Conservation (phyloP, 2,797 vertebrate species). For the Eospalax fontanierii region DNA sequence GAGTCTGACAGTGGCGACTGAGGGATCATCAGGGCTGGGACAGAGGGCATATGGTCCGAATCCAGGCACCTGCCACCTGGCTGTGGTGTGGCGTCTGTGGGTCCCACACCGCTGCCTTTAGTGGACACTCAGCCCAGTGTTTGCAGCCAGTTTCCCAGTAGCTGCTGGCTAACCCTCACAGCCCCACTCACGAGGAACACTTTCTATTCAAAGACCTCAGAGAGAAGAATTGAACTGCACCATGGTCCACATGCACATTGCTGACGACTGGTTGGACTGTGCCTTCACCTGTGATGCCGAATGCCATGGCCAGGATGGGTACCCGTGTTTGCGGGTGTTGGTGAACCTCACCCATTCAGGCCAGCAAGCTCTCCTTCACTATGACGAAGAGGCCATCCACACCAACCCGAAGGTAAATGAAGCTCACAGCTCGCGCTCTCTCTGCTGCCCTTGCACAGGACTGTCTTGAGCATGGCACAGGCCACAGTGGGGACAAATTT, state of each 20-base stretch:
- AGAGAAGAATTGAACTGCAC: slow-evolving; percentile 90
- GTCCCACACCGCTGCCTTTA: too few species aligned
- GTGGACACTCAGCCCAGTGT: background rate
- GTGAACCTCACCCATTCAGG: slow-evolving; percentile 89
- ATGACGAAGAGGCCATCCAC: slow-evolving; percentile 91
- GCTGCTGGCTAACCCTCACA: background rate
- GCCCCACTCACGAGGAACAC: background rate
- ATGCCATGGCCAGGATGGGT: slow-evolving; percentile 86
- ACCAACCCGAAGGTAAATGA: slow-evolving; percentile 89
- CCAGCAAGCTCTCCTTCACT: slow-evolving; percentile 88
- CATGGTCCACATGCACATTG: slow-evolving; percentile 86
- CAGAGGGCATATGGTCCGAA: background rate
- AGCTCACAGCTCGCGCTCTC: background rate
- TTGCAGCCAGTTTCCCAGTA: slow-evolving; percentile 23
- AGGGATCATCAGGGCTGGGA: background rate
- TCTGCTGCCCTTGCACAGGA: background rate
- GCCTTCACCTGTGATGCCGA: slow-evolving; percentile 75
- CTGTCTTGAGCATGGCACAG: background rate
- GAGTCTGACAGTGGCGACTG: background rate
- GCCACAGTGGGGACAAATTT: background rate
- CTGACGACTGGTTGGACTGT: slow-evolving; percentile 90
- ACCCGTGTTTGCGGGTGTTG: slow-evolving; percentile 91
- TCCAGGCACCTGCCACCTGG: background rate
- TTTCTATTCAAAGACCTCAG: slow-evolving; percentile 88
- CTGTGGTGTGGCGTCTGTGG: background rate